Base-by-base conservation (phyloP, 2,113 vertebrate genomes). In the Thymallus thymallus region DNA sequence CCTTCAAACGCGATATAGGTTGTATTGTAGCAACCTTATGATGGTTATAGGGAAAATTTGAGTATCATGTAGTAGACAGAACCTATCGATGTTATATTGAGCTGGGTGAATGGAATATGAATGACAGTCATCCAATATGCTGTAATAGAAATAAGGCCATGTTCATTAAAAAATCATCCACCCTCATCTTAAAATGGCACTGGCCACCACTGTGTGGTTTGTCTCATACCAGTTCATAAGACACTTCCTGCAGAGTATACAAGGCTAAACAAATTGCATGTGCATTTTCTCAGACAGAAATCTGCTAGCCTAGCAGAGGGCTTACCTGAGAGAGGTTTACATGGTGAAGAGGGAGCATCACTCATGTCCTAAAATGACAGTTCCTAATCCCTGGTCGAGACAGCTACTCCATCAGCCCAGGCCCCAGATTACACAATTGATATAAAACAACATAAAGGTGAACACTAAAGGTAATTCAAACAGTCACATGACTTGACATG, bases 331-430 rank as follows among this genome's bases (percentile, higher is more conserved):
- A 74, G 75, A 41, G 75, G 70, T 84, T 86, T 80, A 80, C 74
- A 72, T 77, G 77, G 68, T 48, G 64, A 78, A 46, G 75, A 24
- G 16, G 55, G 64, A 72, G 45, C 69, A 79, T 90, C 56, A 82
- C 63, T 90, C 81, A 82, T 79, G 77, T 79, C 79, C 81, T 83
- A 72, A 77, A 82, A 87, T 82, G 81, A 75, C 70, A 73, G 60
- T n/a, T 55, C 14, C 72, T 30, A 73, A 71, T 68, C 79, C 35
- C 76, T 35, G 71, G 29, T 45, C 58, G 73, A 71, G 74, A 78
- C 63, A 73, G 77, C 55, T 71, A 56, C 71, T 89, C 77, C 76
- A 74, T 88, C 75, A 85, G 58, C 73, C 65, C 60, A 20, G 41
- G 67, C 3, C 35, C 35, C 65, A 72, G 72, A 78, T 86, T 76